Base-by-base conservation (phyloP, 2,888 invertebrate genomes). In the Shargacucullia verbasci region DNA sequence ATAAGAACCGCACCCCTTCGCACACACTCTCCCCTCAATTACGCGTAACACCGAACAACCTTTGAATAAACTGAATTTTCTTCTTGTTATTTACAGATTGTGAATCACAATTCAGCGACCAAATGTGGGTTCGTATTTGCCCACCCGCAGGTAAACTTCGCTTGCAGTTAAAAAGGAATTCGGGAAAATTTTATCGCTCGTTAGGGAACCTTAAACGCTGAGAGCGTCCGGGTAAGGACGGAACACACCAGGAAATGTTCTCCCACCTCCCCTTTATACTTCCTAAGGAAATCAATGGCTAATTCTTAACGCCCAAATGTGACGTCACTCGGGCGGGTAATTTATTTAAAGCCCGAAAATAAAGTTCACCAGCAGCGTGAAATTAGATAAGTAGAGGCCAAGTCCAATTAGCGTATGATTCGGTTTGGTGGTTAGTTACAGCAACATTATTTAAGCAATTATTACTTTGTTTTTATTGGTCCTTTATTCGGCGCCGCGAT, bases 121-220 rank as follows among this genome's bases (percentile, higher is more conserved):
- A 86, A 92, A 91, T 89, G 89, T 91, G 90, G 88, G 86, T 83
- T 80, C 82, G 82, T 91, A 89, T 92, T 91, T 92, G 87, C 91
- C 84, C 75, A 88, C 91, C 92, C 91, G 90, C 91, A 91, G 91
- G 92, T 91, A 88, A 90, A 91, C 88, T 90, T 85, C 75, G 83
- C 79, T 80, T 87, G 85, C 88, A 89, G 89, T 91, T 91, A 90
- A 90, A 92, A 90, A 90, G 87, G 86, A 91, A 88, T 89, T 87
- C 82, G 78, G 82, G 75, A 77, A 81, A 88, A 83, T 92, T 92
- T 91, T 91, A 91, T 91, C 87, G 90, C 89, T 91, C 91, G 90
- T 92, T 92, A 92, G 92, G 86, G 89, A 88, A 89, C 86, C 89
- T 66, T 86, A 87, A 87, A 82, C 83, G 84, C 77, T 73, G 77